Percentiles rank a stretch among this genome's conserved stretches.
Conservation (phyloP, 2,113 vertebrate genomes). For the Perca flavescens region DNA sequence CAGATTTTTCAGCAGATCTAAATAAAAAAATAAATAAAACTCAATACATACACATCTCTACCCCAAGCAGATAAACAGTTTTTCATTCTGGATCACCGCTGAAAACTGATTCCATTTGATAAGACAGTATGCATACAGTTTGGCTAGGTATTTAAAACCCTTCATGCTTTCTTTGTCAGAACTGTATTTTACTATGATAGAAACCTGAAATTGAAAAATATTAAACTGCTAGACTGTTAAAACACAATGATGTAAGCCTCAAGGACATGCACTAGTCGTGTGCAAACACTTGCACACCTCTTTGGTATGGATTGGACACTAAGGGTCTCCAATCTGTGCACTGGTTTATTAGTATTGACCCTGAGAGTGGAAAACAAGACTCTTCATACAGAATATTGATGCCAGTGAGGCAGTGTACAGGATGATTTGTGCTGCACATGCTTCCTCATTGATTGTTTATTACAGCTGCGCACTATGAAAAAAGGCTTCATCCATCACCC, state of each 20-base stretch:
- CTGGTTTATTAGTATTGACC: slow-evolving; percentile 79
- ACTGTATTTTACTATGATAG: neutral
- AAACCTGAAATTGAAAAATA: neutral
- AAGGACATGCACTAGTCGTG: slow-evolving; percentile 32
- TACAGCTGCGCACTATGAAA: slow-evolving; percentile 68
- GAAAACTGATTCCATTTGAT: neutral
- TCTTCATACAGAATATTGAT: slow-evolving; percentile 78
- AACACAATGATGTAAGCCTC: slow-evolving; percentile 15
- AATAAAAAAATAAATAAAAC: too few species aligned
- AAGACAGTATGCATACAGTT: neutral
- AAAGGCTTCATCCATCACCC: slow-evolving; percentile 74
- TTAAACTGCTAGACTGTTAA: neutral
- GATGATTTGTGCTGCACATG: slow-evolving; percentile 75
- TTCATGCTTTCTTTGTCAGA: neutral
- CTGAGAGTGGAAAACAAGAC: slow-evolving; percentile 71
- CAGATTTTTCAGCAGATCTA: too few species aligned
- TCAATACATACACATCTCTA: too few species aligned
- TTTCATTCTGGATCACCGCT: too few species aligned
- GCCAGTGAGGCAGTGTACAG: slow-evolving; percentile 44
- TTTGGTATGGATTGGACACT: slow-evolving; percentile 51
- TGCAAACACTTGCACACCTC: slow-evolving; percentile 47
- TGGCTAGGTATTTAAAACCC: neutral
- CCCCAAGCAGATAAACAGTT: too few species aligned
- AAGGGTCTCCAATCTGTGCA: slow-evolving; percentile 61
- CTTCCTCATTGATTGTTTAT: slow-evolving; percentile 81